A percentile compares a stretch with the other conserved stretches of the same genome.
These are phyloP conservation scores for Apotomis betuletana DNA, from an alignment of 2,888 invertebrate species.

Conservation along the genomic window DNA sequence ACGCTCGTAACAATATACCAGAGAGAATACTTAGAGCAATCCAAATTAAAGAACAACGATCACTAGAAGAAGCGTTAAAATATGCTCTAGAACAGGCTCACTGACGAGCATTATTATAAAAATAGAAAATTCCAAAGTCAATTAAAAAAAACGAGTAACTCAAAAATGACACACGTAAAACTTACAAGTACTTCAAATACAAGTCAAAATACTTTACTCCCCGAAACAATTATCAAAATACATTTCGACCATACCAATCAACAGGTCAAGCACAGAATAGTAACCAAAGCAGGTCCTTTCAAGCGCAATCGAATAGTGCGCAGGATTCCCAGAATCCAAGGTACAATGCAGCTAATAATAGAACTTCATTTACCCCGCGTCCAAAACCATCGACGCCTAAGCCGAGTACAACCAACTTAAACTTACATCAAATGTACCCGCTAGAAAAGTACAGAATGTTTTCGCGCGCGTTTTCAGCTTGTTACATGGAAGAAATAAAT, in stretches of 20 bases:
- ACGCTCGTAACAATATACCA: no score
- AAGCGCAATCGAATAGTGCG: no score
- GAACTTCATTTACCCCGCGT: no score
- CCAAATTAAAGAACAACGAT: neutral
- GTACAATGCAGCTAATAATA: no score
- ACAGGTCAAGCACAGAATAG: neutral
- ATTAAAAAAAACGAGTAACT: neutral
- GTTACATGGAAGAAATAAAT: no score
- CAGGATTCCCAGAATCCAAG: no score
- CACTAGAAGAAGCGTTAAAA: neutral
- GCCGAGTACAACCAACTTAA: no score
- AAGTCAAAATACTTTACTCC: no score
- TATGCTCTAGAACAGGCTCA: neutral
- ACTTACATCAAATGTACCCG: neutral
- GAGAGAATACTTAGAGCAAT: neutral
- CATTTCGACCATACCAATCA: neutral
- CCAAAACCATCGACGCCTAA: no score
- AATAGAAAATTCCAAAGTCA: neutral
- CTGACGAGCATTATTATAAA: slow-evolving; percentile 13
- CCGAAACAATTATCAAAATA: neutral
- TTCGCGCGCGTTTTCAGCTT: no score
- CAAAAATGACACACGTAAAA: neutral
- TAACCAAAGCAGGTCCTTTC: no score
- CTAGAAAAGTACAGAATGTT: neutral
- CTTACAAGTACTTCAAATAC: neutral